Conservation (phyloP, 1,140 invertebrate genomes). For the Atta texana region DNA sequence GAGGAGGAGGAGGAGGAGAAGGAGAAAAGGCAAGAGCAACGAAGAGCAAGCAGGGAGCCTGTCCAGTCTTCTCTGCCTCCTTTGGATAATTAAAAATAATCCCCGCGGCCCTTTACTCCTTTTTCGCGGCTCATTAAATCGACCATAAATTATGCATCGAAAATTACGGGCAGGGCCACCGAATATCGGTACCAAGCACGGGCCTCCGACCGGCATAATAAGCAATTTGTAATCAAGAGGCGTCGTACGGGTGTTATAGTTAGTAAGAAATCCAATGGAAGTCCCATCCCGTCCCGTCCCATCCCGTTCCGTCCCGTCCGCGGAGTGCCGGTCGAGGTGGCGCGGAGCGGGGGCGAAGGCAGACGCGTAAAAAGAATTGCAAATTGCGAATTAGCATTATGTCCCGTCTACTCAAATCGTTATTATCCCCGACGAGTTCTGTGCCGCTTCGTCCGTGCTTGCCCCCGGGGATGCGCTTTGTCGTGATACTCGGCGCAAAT, state of each 20-base stretch:
- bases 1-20: no score
- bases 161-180: constrained; percentile 84
- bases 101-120: constrained; percentile 81
- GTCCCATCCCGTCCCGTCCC: constrained; percentile 69
- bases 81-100: constrained; percentile 86
- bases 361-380: constrained; percentile 81
- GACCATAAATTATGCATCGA: constrained; percentile 87
- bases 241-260: constrained; percentile 70
- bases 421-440: constrained; percentile 76
- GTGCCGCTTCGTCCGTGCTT: constrained; percentile 56
- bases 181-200: constrained; percentile 80
- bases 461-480: constrained; percentile 74
- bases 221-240: constrained; percentile 79
- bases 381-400: constrained; percentile 83
- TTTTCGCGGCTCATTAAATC: constrained; percentile 86
- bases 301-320: constrained; percentile 58
- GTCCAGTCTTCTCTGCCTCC: constrained; percentile 70
- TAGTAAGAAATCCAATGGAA: constrained; percentile 63
- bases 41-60: constrained; percentile 42
- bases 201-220: constrained; percentile 80
- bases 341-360: constrained; percentile 31
- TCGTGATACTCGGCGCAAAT: constrained; percentile 74
- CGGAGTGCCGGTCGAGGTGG: constrained; percentile 41
- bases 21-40: constrained; percentile 12
- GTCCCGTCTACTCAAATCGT: constrained; percentile 80